Base-by-base conservation (phyloP, 1,140 invertebrate species). In the Campoletis sonorensis region DNA sequence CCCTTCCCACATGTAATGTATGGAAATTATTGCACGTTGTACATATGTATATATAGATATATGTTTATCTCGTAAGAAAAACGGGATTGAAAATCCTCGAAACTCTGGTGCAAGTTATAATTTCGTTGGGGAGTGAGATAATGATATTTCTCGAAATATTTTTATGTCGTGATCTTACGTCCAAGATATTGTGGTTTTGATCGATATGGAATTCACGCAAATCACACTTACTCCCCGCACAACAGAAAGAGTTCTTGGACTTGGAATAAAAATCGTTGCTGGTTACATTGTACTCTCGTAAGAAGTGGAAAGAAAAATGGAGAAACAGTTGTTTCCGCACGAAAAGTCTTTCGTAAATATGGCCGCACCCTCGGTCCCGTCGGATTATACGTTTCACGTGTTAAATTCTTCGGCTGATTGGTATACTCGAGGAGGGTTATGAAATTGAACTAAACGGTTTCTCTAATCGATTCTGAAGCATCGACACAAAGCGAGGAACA, bases 1-100 rank as follows among this genome's bases (percentile, higher is more conserved):
- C 45, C 71, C 40, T 73, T 73, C 71, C 71, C 71, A 73, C 71
- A 40, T 51, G 54, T n/a, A 58, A 73, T 37, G 33, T 71, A 71
- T 73, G 71, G 45, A 73, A 73, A 73, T 73, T 40, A 73, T 51
- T 73, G 40, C 71, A 23, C n/a, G 71, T 45, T 37, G 33, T 49
- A 23, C 23, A 73, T 49, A 73, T 27, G 40, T 40, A 40, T n/a
- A n/a, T n/a, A n/a, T n/a, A n/a, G n/a, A n/a, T n/a, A n/a, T n/a
- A n/a, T n/a, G n/a, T n/a, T n/a, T n/a, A n/a, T n/a, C n/a, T n/a
- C n/a, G 51, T 73, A 37, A 15, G 40, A 11, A 45, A 45, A n/a
- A 73, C n/a, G 21, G 37, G 45, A 73, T 73, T 45, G 18, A 23
- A 4, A 73, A 51, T 49, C 16, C 27, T 72, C 37, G 71, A 37